Evolutionary conservation across 1,140 invertebrate species (phyloP).

Genomic region (Brachionus asplanchnoidis): DNA sequence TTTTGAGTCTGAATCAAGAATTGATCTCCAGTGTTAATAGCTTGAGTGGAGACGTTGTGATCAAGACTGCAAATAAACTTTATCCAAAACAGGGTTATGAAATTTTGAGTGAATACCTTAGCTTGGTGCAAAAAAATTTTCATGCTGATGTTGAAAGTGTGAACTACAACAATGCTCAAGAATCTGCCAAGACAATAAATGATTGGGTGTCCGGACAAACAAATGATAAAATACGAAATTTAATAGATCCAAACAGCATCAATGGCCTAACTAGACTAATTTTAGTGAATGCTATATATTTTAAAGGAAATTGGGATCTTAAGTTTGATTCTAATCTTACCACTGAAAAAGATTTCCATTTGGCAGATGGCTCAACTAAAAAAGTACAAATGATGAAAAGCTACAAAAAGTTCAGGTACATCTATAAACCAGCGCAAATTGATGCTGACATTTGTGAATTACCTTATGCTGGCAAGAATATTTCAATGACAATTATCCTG

Average conservation of each 20-base stretch:
- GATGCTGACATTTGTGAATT: conserved; percentile 67
- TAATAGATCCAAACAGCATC: conserved; percentile 59
- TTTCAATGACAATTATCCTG: conserved; percentile 69
- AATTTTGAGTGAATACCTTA: neutral
- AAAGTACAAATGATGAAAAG: conserved; percentile 61
- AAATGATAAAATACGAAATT: conserved; percentile 62
- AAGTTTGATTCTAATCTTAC: conserved; percentile 64
- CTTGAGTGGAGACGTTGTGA: neutral
- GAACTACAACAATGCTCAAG: conserved; percentile 43
- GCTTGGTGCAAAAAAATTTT: conserved; percentile 6
- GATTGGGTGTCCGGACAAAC: conserved; percentile 66
- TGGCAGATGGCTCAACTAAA: neutral
- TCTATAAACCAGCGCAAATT: conserved; percentile 63
- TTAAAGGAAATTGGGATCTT: conserved; percentile 70
- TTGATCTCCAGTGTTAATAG: neutral
- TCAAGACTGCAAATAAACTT: conserved; percentile 23
- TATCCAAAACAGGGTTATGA: conserved; percentile 30
- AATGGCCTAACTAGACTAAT: conserved; percentile 62
- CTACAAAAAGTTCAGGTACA: conserved; percentile 64
- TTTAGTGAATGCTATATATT: conserved; percentile 72
- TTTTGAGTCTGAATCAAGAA: neutral
- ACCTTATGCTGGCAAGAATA: conserved; percentile 65
- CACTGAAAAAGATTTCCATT: conserved; percentile 49
- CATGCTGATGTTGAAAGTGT: neutral
- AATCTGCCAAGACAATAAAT: conserved; percentile 61